Evolutionary conservation across 2,113 vertebrate species (phyloP), one percentile per base, ranked within the genome.

Genomic region (Pangasianodon hypophthalmus): DNA sequence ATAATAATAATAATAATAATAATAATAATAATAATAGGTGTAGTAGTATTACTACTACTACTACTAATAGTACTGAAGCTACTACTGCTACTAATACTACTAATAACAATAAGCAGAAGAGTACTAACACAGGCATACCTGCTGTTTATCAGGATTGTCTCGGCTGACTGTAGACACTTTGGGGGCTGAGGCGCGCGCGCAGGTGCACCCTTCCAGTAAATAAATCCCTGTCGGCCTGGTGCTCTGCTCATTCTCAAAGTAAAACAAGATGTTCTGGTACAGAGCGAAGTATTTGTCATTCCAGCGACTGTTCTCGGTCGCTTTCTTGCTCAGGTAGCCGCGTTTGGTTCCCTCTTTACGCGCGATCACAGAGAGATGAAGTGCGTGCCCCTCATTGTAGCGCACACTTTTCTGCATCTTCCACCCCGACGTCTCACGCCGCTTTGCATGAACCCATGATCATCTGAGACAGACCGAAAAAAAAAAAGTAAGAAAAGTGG

Each of bases 351-450:
- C 98, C 84, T 98, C 98, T 94, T 97, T 98, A 71, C 98, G 97
- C 93, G 98, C 98, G 29, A 97, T 94, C 91, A 96, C 93, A 32
- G 97, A 97, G 93, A 99, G 96, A 94, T 97, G 95, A 89, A 98
- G 94, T 88, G 97, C 97, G 95, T 99, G 98, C 69, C 97, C 97
- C 95, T 99, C 98, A 90, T 99, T 99, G 93, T 97, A 98, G 18
- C 98, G 97, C 94, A 99, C 97, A 92, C 97, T 97, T 92, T 98
- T 98, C 97, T 99, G 98, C 98, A 99, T 99, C 84, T 94, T 96
- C 91, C 58, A 82, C 52, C 19, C n/a, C 26, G 32, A 82, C 14
- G 26, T 83, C n/a, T 92, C 87, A 91, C 89, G 29, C 71, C 29
- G 62, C 64, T 60, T 26, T 21, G 24, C 44, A 54, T 8, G 62